These are phyloP conservation scores for Cataglyphis rosenhaueri DNA, from an alignment of 2,888 invertebrate species.

Conservation along the genomic window DNA sequence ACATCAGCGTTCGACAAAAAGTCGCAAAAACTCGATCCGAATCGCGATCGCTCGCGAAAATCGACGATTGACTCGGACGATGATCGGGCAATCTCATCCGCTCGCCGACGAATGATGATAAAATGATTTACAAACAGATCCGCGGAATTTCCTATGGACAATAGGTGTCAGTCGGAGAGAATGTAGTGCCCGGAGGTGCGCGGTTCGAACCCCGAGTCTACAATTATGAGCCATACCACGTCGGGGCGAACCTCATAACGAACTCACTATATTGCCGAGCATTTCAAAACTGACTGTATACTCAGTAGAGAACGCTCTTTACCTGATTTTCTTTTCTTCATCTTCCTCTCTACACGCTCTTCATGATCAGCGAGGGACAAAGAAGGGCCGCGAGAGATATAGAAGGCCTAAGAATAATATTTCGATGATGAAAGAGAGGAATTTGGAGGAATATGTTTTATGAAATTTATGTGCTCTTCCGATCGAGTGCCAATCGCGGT, in stretches of 20 bases:
- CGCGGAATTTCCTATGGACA: conserved; percentile 71
- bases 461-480: conserved; percentile 53
- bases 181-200: conserved; percentile 79
- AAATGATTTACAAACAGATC: neutral
- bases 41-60: conserved; percentile 1
- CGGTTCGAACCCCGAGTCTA: conserved; percentile 80
- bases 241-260: conserved; percentile 83
- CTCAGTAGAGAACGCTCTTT: conserved; percentile 67
- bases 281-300: conserved; percentile 75
- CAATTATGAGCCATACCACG: conserved; percentile 85
- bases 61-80: neutral
- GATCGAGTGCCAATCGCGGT: conserved; percentile 63
- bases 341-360: conserved; percentile 24
- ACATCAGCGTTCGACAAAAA: neutral
- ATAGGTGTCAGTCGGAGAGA: conserved; percentile 80
- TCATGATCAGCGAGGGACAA: conserved; percentile 14
- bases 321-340: conserved; percentile 57
- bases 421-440: conserved; percentile 65
- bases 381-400: neutral
- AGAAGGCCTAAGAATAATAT: conserved; percentile 63
- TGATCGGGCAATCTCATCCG: neutral
- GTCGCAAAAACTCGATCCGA: neutral
- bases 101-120: neutral
- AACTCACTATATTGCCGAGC: conserved; percentile 83
- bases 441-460: conserved; percentile 64